Conservation (phyloP, 2,113 vertebrate species). For the Colius striatus region DNA sequence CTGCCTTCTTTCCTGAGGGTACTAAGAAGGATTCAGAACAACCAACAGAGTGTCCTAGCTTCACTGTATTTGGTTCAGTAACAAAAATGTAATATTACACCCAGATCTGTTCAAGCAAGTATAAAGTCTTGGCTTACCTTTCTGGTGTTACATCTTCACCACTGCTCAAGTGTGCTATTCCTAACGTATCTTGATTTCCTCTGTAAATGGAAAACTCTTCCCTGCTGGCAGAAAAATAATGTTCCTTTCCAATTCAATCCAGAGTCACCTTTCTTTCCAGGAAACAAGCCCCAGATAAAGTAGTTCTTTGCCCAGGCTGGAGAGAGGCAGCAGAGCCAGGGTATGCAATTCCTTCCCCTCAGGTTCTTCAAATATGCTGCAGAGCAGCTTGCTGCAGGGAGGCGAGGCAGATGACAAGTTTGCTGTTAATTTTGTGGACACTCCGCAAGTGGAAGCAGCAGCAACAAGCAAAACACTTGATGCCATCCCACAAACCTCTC, state of each 20-base stretch:
- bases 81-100: background rate
- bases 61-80: background rate
- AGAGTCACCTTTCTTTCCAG: background rate
- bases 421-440: background rate
- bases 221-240: background rate
- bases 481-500: background rate
- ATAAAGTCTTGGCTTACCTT: constrained; percentile 42
- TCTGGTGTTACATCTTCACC: background rate
- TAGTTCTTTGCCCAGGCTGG: background rate
- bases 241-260: background rate
- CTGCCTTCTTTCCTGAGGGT: background rate
- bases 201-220: background rate
- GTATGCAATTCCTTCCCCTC: background rate
- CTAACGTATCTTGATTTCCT: background rate
- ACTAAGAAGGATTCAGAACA: background rate
- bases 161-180: background rate
- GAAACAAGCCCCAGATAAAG: background rate
- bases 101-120: background rate
- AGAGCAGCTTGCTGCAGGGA: background rate
- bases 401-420: background rate
- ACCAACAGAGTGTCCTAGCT: background rate
- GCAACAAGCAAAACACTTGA: background rate
- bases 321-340: background rate
- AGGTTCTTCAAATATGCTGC: background rate
- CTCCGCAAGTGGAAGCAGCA: background rate